These are phyloP conservation scores for Eubucco bourcierii DNA, from an alignment of 2,113 vertebrate genomes.

Conservation along the genomic window DNA sequence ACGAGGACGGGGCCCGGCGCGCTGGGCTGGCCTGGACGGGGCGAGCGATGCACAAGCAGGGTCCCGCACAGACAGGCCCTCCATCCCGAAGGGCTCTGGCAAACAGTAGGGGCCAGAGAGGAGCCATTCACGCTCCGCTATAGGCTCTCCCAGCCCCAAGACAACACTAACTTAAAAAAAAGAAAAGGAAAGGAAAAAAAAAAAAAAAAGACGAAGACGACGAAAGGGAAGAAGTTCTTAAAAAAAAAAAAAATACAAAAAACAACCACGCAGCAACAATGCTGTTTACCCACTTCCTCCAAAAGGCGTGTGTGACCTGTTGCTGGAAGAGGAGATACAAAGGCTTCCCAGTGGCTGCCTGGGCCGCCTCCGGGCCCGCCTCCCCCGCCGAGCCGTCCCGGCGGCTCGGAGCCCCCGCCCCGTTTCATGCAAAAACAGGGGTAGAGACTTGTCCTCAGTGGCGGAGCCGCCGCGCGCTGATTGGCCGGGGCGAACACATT, in stretches of 20 bases:
- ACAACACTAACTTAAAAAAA: background rate
- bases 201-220: background rate
- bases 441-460: slow-evolving; percentile 75
- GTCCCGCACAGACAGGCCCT: background rate
- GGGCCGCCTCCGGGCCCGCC: slow-evolving; percentile 65
- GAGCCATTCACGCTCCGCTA: background rate
- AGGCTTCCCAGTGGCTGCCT: slow-evolving; percentile 81
- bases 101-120: background rate
- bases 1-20: too few species aligned
- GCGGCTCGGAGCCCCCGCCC: slow-evolving; percentile 83
- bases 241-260: background rate
- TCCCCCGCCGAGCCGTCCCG: slow-evolving; percentile 63
- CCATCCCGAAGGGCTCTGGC: background rate
- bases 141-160: background rate
- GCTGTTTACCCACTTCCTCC: slow-evolving; percentile 79
- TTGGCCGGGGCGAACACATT: slow-evolving; percentile 94
- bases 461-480: slow-evolving; percentile 86
- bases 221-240: background rate
- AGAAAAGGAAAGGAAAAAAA: background rate
- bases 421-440: slow-evolving; percentile 88
- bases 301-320: slow-evolving; percentile 80
- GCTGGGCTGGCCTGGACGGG: background rate
- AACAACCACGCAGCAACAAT: slow-evolving; percentile 6
- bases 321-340: slow-evolving; percentile 81
- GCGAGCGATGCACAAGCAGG: background rate